Base-by-base conservation (phyloP, 2,888 invertebrate genomes). In the Xylocampa areola region DNA sequence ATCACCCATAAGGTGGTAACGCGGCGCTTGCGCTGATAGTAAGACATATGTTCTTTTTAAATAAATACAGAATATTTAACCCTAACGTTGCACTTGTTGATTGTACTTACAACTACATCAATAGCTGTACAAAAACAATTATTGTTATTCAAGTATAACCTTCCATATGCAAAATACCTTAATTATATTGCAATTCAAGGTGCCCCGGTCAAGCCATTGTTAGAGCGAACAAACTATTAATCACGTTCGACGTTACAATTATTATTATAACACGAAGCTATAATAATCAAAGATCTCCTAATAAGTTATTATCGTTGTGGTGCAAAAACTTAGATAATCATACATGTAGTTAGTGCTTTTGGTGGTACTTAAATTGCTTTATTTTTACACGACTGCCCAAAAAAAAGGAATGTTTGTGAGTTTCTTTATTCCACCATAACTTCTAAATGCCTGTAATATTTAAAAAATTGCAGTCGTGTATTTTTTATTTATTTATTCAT, bases 171-270 rank as follows among this genome's bases (percentile, higher is more conserved):
- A 68, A 57, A 68, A 49, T 62, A 58, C 47, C 33, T 47, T 60
- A 14, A 48, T 62, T 59, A 50, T 44, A 58, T 49, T 67, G 54
- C 40, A 59, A 23, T 47, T 32, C 63, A 70, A 70, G 70, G 71
- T 71, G 68, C 63, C 59, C 49, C 50, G 54, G 52, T 62, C 53
- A 2, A 19, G 25, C 59, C 21, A 64, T 71, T 71, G 71, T 70
- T 55, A 50, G 55, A 37, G 16, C 21, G 10, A 7, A 25, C 2
- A 35, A 44, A 27, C 55, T 40, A 71, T 70, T 53, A 70, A 71
- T 70, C 70, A 68, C 7, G 29, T 51, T 68, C 53, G 70, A 68
- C 55, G 13, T 47, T 35, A 61, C 70, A 68, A 69, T 70, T 69
- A 61, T 66, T 69, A 69, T 70, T 69, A 65, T 69, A 48, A 53